Base-by-base conservation (phyloP, 2,113 vertebrate genomes). In the Salminus brasiliensis region DNA sequence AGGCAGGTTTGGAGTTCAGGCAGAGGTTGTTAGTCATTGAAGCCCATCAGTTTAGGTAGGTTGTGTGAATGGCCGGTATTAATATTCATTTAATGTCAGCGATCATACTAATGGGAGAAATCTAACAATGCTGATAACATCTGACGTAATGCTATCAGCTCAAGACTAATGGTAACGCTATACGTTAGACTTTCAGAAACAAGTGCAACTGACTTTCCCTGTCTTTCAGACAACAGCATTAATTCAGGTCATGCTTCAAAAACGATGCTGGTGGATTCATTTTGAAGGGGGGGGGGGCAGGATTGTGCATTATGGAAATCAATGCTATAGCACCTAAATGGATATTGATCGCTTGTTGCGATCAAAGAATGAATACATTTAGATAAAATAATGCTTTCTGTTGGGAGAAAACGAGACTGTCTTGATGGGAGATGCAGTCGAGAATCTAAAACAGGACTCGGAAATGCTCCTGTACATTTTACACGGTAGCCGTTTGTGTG, bases 301-400 rank as follows among this genome's bases (percentile, higher is more conserved):
- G 75, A 39, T 49, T 55, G 52, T n/a, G 27, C 75, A 81, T 83
- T 81, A 73, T 71, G 68, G 76, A 83, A 85, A 78, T 68, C 55
- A 66, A 83, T 86, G 78, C 60, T 75, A 60, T 72, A 78, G 72
- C 16, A 69, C 73, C 41, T 72, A 77, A 86, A 83, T 83, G 72
- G 72, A 81, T 88, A 83, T 85, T 78, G 83, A 87, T 84, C 74
- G 43, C 65, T 60, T 36, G 34, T 62, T 72, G 53, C 59, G 59
- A 82, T 83, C 75, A 72, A 80, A 82, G 69, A 83, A 80, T 59
- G 74, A 82, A 85, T 82, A 81, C 78, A 82, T 82, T 81, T 78
- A 78, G 78, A 75, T 71, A 55, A 79, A 85, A 81, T 73, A 79
- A 72, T 72, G 81, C 70, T 25, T 81, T 74, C 75, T 53, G 16